Base-by-base conservation (phyloP, 2,113 vertebrate species). In the Noturus placidus region DNA sequence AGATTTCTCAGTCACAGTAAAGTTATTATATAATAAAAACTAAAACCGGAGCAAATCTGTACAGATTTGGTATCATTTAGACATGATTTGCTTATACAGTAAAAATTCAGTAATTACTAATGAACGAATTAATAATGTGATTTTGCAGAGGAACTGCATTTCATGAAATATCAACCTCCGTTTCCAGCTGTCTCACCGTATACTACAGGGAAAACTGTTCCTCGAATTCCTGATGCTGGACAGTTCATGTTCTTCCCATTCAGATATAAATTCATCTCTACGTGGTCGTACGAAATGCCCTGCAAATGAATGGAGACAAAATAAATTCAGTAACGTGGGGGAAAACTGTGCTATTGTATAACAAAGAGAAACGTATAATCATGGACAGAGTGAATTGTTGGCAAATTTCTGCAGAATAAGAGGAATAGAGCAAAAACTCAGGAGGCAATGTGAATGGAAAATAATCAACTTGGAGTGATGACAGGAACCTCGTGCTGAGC, bases 161-260 rank as follows among this genome's bases (percentile, higher is more conserved):
- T 50, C 25, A 70, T 87, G 52, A 20, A 59, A 87, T 72, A 67
- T 57, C 25, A 56, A 67, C 54, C 88, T 90, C 82, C 90, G 90
- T 89, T 93, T 6, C 52, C 7, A 84, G 76, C 11, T 46, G 76
- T 1, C 97, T 96, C 94, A 99, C 98, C 98, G 92, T 99, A 99
- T 89, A 99, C 98, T 90, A 99, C 97, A 59, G 98, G 98, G 92
- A 96, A 99, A 9, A 99, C 98, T 54, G 98, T 99, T 82, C 98
- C 98, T 93, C 98, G 95, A 93, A 99, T 99, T 87, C 98, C 98
- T 92, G 97, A 99, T 90, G 98, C 97, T 90, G 98, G 98, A 95
- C 98, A 99, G 92, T 98, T 98, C 98, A 99, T 98, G 92, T 98
- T 99, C 95, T 99, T 99, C 84, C 98, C 98, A 93, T 99, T 99